A percentile compares a stretch with the other conserved stretches of the same genome.
phyloP scores from a whole-genome alignment of 1,140 invertebrate species.

The roundworm (Caenorhabditis elegans) region DNA sequence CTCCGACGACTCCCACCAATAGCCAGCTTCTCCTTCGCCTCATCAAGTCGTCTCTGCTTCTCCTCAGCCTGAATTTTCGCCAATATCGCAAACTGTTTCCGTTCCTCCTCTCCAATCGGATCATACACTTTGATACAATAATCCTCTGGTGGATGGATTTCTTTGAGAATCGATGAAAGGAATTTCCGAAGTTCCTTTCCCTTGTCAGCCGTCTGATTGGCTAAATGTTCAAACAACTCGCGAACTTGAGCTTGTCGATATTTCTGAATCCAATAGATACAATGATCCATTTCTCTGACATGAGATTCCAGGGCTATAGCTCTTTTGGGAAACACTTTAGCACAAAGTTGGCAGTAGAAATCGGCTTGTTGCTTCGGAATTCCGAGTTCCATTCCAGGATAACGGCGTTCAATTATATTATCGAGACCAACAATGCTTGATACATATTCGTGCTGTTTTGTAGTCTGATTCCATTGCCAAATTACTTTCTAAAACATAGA shows the following conservation, averaged over 20 bases:
- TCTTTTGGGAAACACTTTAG: not conserved
- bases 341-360: not conserved
- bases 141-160: not conserved
- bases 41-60: not conserved
- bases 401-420: not conserved
- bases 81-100: not conserved
- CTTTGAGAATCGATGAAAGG: not conserved
- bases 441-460: not conserved
- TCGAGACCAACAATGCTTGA: not conserved
- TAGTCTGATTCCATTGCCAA: not conserved
- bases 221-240: not conserved
- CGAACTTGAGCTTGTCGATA: not conserved
- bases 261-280: conserved; percentile 17
- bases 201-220: not conserved
- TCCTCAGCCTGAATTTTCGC: not conserved
- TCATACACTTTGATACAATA: not conserved
- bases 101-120: not conserved
- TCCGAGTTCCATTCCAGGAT: not conserved
- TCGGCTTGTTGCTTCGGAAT: not conserved
- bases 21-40: too few species aligned
- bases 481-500: not conserved
- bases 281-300: not conserved
- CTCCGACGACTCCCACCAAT: too few species aligned
- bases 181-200: conserved; percentile 2
- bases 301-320: not conserved